A percentile compares a stretch with the other conserved stretches of the same genome.
phyloP scores from a whole-genome alignment of 2,113 vertebrate species.

The Hyperopisus bebe region DNA sequence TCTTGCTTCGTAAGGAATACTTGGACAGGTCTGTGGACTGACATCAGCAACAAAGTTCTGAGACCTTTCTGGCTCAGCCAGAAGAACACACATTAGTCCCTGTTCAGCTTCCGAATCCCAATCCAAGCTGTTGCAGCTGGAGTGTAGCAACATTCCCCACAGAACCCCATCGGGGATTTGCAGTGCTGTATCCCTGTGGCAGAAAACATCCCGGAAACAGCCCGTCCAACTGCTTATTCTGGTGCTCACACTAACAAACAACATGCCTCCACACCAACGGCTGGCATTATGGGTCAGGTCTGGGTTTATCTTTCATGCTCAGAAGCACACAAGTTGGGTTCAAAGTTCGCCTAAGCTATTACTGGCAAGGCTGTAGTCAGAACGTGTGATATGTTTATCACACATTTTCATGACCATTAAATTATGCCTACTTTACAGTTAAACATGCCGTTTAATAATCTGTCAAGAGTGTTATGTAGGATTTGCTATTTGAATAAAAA shows the following conservation, averaged over 20 bases:
- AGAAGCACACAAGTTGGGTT: background rate
- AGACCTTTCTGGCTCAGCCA: background rate
- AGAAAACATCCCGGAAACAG: background rate
- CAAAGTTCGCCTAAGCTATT: background rate
- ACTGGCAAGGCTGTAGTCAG: background rate
- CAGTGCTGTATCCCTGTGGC: background rate
- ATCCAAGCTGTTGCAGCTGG: background rate
- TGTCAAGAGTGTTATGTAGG: background rate
- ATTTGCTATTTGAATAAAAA: background rate
- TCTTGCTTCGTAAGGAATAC: background rate
- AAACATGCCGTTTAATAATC: background rate
- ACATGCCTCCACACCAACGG: background rate
- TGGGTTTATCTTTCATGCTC: background rate
- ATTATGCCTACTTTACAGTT: background rate
- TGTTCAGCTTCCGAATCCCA: background rate
- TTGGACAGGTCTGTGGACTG: background rate
- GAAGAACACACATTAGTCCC: background rate
- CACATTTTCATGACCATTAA: background rate
- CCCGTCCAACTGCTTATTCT: background rate
- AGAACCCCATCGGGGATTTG: background rate
- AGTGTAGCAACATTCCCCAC: background rate
- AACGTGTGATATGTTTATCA: background rate
- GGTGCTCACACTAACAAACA: background rate
- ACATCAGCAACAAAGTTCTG: background rate
- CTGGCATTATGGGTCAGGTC: background rate